These are phyloP conservation scores for Gymnogyps californianus DNA, from an alignment of 2,113 vertebrate species.

Conservation along the genomic window DNA sequence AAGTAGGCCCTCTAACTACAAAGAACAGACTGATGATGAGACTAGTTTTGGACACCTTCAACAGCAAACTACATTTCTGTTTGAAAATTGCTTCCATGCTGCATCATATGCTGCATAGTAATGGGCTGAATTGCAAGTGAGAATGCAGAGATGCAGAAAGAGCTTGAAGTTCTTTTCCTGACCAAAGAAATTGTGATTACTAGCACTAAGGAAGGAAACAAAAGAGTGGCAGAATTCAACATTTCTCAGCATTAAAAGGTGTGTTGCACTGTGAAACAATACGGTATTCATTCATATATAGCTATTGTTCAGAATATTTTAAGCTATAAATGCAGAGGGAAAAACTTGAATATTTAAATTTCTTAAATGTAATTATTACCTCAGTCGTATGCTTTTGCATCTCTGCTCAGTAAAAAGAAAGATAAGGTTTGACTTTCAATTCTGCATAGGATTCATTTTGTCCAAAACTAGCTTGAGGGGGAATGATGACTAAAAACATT, in stretches of 20 bases:
- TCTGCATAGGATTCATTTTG: not conserved
- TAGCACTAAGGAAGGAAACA: not conserved
- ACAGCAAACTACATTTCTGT: not conserved
- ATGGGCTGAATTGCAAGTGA: not conserved
- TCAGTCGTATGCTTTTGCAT: not conserved
- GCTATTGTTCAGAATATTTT: not conserved
- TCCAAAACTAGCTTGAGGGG: not conserved
- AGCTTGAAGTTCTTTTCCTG: not conserved
- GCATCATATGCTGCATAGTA: not conserved
- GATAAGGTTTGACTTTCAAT: not conserved
- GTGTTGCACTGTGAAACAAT: not conserved
- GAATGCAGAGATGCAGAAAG: not conserved
- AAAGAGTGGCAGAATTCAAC: not conserved
- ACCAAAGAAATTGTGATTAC: not conserved
- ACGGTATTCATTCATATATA: not conserved
- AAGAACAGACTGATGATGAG: not conserved
- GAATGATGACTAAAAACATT: not conserved
- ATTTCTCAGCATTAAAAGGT: not conserved
- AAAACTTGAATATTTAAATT: not conserved
- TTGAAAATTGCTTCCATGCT: not conserved
- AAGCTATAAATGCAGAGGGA: not conserved
- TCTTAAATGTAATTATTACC: not conserved
- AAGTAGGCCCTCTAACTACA: not conserved
- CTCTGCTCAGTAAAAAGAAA: not conserved
- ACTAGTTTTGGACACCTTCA: not conserved